Percentiles rank a stretch among this genome's conserved stretches.
phyloP scores from a whole-genome alignment of 2,797 vertebrate species.

The Pangasius mekongensis region DNA sequence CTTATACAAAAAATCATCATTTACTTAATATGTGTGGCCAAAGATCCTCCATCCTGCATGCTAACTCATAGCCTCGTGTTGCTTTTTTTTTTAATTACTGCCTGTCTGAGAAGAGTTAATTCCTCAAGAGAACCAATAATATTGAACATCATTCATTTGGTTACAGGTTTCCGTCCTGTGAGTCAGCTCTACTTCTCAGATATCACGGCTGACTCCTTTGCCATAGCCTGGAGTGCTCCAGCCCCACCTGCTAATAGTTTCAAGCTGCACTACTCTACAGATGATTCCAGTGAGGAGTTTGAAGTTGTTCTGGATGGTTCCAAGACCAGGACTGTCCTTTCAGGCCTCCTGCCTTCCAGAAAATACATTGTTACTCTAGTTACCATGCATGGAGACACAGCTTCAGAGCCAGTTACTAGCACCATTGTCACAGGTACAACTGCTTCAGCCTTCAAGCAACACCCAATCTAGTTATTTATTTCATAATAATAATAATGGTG shows the following conservation, averaged over 20 bases:
- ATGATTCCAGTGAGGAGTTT: conserved; percentile 78
- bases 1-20: background rate
- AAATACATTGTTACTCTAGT: conserved; percentile 89
- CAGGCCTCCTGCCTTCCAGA: conserved; percentile 85
- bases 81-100: background rate
- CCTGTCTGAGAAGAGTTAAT: conserved; percentile 14
- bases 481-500: background rate
- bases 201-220: conserved; percentile 87
- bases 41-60: background rate
- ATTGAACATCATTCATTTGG: conserved; percentile 36
- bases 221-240: conserved; percentile 91
- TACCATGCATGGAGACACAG: conserved; percentile 84
- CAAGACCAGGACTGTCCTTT: conserved; percentile 83
- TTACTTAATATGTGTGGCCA: background rate
- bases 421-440: conserved; percentile 88
- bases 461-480: background rate
- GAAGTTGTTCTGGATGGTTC: conserved; percentile 87
- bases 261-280: conserved; percentile 87
- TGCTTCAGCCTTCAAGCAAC: background rate
- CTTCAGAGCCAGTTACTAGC: conserved; percentile 87
- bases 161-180: conserved; percentile 92
- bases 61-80: background rate
- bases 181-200: conserved; percentile 94
- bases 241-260: conserved; percentile 91
- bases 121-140: conserved; percentile 28